Percentiles rank a stretch among this genome's conserved stretches.
phyloP scores from a whole-genome alignment of 1,140 invertebrate genomes.

The Penaeus vannamei region DNA sequence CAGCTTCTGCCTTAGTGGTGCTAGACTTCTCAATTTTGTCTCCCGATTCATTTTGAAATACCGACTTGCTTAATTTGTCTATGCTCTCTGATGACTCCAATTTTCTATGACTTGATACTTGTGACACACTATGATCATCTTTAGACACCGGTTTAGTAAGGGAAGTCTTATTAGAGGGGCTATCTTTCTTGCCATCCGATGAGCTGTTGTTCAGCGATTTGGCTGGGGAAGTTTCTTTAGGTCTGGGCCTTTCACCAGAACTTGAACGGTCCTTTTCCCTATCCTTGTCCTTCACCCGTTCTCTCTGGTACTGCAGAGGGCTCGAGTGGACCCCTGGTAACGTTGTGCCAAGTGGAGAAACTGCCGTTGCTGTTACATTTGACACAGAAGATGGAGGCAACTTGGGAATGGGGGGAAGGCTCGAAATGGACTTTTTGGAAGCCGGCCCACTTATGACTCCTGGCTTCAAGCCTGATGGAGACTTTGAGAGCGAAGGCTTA shows the following conservation, averaged over 20 bases:
- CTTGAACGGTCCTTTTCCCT: constrained; percentile 63
- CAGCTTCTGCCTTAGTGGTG: constrained; percentile 54
- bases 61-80: constrained; percentile 42
- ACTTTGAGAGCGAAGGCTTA: constrained; percentile 79
- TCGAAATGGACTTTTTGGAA: constrained; percentile 78
- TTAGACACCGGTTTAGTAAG: constrained; percentile 53
- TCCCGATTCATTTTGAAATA: constrained; percentile 23
- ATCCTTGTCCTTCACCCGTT: constrained; percentile 58
- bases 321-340: constrained; percentile 58
- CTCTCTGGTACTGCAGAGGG: constrained; percentile 61
- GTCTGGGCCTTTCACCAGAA: constrained; percentile 33
- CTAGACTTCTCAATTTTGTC: constrained; percentile 53
- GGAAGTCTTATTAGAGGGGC: constrained; percentile 42
- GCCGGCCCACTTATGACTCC: constrained; percentile 86
- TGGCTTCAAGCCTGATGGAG: constrained; percentile 86
- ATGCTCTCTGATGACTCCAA: constrained; percentile 45
- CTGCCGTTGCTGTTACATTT: constrained; percentile 63
- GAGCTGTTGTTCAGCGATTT: constrained; percentile 35
- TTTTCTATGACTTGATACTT: constrained; percentile 47
- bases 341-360: constrained; percentile 66
- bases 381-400: constrained; percentile 62
- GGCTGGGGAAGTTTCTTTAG: constrained; percentile 41
- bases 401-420: constrained; percentile 65
- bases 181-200: constrained; percentile 49
- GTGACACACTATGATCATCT: constrained; percentile 56